Base-by-base conservation (phyloP, 2,797 vertebrate species). In the Fistularia commersonii region DNA sequence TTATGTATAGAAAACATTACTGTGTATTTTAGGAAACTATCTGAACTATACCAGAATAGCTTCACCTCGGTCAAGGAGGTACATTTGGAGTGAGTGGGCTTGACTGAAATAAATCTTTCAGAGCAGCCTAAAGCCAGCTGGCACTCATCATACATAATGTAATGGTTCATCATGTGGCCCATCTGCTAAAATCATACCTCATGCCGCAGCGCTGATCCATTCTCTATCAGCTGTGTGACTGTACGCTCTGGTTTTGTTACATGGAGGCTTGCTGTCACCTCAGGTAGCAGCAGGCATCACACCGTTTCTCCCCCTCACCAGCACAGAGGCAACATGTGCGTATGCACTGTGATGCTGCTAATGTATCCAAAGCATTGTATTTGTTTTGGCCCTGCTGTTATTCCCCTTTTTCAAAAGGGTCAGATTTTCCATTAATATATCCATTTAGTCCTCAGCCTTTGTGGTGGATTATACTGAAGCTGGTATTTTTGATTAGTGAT, bases 31-130 rank as follows among this genome's bases (percentile, higher is more conserved):
- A 44, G 37, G 64, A 35, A 13, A 59, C 46, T 64, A 13, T 61
- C 52, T 64, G 53, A 75, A 64, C 60, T 54, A 6, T 1, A 58
- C 63, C 52, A 63, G 66, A 61, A 68, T 52, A 64, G 57, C 64
- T 69, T 45, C 33, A 40, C 68, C 58, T 77, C 50, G 66, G 64
- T 77, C 66, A 67, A 52, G 35, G 54, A 47, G 69, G 48, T 66
- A 69, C 80, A 74, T 57, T 73, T 54, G 70, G 63, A 76, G 59
- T 76, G 79, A 82, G 80, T 74, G 80, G 77, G 84, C 61, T 57
- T 55, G 70, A 72, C 69, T 72, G 59, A 72, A 84, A 84, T 84
- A 68, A 82, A 86, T 86, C 57, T 86, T 88, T 88, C 49, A 84
- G 71, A 69, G 64, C 57, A 50, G 77, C 82, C 81, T 81, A 59